A percentile compares a stretch with the other conserved stretches of the same genome.
phyloP scores from a whole-genome alignment of 2,113 vertebrate species.

The Crotalus viridis region DNA sequence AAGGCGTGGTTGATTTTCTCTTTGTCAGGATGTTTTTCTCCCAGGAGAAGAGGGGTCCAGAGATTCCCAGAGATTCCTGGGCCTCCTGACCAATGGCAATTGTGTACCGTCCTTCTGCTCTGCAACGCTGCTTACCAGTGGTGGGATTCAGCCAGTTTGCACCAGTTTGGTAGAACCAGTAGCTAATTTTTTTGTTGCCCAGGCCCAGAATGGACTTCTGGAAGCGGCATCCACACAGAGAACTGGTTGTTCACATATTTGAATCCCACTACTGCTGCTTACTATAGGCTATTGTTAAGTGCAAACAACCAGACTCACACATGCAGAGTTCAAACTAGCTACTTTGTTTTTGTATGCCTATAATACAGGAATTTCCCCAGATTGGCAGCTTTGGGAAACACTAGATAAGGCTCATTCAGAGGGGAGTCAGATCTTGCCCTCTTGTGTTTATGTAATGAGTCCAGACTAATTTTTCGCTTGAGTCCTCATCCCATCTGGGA shows the following conservation, averaged over 20 bases:
- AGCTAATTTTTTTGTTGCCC: too few species aligned
- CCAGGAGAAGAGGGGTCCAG: neutral
- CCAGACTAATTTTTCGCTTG: neutral
- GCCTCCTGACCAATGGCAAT: neutral
- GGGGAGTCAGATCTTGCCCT: neutral
- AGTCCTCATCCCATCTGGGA: neutral
- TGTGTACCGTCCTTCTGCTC: neutral
- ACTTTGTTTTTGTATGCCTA: neutral
- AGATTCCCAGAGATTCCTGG: neutral
- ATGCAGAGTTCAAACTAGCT: neutral
- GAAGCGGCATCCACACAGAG: too few species aligned
- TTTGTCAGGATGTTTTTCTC: neutral
- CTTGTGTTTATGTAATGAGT: neutral
- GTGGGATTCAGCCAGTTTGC: too few species aligned
- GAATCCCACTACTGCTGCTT: neutral
- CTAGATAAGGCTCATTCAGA: neutral
- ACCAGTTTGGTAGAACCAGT: too few species aligned
- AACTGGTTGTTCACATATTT: too few species aligned
- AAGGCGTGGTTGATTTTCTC: neutral
- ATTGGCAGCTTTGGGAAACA: neutral
- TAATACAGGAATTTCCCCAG: neutral
- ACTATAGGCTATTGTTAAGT: neutral
- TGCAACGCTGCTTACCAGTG: neutral
- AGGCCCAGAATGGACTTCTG: too few species aligned
- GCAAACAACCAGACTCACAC: neutral